Base-by-base conservation (phyloP, 92 coral and sea anemone genomes). In the Porites cylindrica region DNA sequence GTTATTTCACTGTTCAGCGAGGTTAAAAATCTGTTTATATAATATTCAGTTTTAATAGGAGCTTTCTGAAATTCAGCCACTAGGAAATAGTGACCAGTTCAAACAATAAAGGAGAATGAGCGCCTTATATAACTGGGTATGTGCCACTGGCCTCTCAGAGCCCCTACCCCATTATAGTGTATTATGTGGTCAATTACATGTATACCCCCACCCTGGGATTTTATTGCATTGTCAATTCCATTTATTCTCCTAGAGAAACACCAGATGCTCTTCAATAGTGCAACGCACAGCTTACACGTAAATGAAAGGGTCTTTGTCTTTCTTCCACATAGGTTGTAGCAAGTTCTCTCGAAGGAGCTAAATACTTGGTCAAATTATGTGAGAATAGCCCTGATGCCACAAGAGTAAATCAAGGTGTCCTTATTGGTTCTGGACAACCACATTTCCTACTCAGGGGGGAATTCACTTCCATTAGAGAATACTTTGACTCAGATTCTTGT, bases 331-430 rank as follows among this genome's bases (percentile, higher is more conserved):
- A 90, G 93, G 83, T 85, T 51, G 74, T 64, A 75, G 93, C 93
- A 80, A 23, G 79, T 65, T 90, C 93, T 38, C 79, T 90, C 43
- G 84, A 90, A 52, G 90, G 87, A 60, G 93, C 93, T 9, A 86
- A 86, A 72, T 18, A 80, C 83, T 66, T 90, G 81, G 88, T 86
- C 50, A 13, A 81, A 68, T 80, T 86, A 82, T 90, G 93, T 68
- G 68, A 85, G 88, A 86, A 90, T 62, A 81, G 90, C 86, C 85
- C 77, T 61, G 76, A 77, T 76, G 92, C 92, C 77, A 77, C 85
- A 56, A 83, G 77, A 60, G 85, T 83, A 32, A 89, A 89, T 62
- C 70, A 89, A 83, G 88, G 92, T 47, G 85, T 89, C 17, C 83
- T 89, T 66, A 77, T 89, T 83, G 92, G 92, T 11, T 75, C 88